These are phyloP conservation scores for Disparrhopalites patrizii DNA, from an alignment of 2,888 invertebrate species.

Conservation along the genomic window DNA sequence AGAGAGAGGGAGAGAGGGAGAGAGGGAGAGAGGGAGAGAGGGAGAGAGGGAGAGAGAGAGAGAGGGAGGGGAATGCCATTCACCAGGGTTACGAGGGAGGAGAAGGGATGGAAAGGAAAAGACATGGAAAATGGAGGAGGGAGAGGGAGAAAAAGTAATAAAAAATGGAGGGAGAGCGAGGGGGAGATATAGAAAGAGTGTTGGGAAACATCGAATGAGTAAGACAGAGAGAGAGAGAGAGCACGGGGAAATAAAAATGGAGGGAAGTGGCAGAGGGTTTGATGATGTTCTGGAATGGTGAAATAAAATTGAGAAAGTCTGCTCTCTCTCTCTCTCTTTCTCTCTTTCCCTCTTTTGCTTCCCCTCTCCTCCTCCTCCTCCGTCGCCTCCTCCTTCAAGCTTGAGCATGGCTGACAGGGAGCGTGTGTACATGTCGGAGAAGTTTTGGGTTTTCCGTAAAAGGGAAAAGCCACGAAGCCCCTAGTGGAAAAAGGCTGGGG, in stretches of 20 bases:
- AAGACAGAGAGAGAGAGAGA: neutral
- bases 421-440: neutral
- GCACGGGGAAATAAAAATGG: neutral
- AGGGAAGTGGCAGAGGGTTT: neutral
- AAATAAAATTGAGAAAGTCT: neutral
- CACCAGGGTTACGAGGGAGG: neutral
- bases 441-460: neutral
- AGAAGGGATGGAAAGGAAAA: neutral
- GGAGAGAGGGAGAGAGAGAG: slow-evolving; percentile 1
- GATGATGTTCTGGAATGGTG: no score
- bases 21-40: slow-evolving; percentile 1
- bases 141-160: neutral
- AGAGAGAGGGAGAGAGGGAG: neutral
- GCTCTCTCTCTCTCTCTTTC: neutral
- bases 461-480: slow-evolving; percentile 10
- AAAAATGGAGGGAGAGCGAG: neutral
- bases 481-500: slow-evolving; percentile 26
- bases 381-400: no score
- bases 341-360: no score
- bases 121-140: neutral
- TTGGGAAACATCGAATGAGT: neutral
- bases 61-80: slow-evolving; percentile 8
- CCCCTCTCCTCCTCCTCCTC: neutral
- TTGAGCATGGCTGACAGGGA: neutral
- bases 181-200: neutral